Percentiles rank a stretch among this genome's conserved stretches.
Conservation (phyloP, 2,888 invertebrate genomes). For the Oscheius sp. region DNA sequence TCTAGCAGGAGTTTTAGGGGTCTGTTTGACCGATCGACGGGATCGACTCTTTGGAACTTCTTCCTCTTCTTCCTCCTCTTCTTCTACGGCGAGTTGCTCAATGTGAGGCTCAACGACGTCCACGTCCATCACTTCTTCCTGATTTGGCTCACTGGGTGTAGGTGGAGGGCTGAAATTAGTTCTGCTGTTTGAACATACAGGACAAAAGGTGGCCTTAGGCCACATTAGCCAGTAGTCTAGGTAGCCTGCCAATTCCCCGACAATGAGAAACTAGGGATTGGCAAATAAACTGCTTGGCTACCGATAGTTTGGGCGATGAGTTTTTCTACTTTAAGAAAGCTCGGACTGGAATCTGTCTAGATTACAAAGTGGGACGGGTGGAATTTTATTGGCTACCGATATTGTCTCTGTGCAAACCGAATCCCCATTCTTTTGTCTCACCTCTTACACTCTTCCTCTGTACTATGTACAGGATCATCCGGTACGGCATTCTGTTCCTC, state of each 20-base stretch:
- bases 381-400: too few relatives aligned
- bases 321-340: too few relatives aligned
- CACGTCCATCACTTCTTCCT: background rate
- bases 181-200: too few relatives aligned
- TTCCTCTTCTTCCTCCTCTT: constrained; percentile 7
- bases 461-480: background rate
- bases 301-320: too few relatives aligned
- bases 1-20: background rate
- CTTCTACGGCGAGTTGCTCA: constrained; percentile 24
- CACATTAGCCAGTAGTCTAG: too few relatives aligned
- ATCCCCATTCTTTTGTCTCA: background rate
- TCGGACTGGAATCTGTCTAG: too few relatives aligned
- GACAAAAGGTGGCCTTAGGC: too few relatives aligned
- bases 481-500: background rate
- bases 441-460: background rate
- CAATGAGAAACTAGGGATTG: too few relatives aligned
- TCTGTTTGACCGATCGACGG: constrained; percentile 1
- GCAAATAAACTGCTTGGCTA: too few relatives aligned
- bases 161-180: background rate
- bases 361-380: too few relatives aligned
- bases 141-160: background rate
- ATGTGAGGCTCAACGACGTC: constrained; percentile 12
- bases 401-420: background rate
- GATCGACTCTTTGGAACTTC: background rate
- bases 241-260: too few relatives aligned